Evolutionary conservation across 2,888 invertebrate genomes (phyloP).

Genomic region (Diplazon laetatorius): DNA sequence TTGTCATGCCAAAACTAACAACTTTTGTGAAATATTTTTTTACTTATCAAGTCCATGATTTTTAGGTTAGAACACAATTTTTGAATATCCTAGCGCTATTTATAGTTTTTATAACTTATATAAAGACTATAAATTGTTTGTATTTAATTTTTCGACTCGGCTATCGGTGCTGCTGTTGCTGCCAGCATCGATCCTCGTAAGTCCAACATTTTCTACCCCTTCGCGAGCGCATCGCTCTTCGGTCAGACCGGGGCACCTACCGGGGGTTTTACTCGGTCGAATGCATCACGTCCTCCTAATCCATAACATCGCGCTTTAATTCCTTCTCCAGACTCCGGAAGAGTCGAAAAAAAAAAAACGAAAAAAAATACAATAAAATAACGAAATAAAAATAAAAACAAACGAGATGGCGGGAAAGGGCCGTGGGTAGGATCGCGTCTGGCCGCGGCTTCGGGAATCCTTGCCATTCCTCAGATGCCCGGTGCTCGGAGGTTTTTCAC

Average conservation of each 20-base stretch:
- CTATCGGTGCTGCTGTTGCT: conserved; percentile 2
- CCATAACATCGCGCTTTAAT: conserved; percentile 69
- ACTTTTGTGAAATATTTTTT: too few relatives aligned
- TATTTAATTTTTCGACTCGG: too few relatives aligned
- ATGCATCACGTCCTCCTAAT: conserved; percentile 68
- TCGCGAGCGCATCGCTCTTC: conserved; percentile 59
- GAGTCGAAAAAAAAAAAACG: neutral
- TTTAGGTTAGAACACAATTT: too few relatives aligned
- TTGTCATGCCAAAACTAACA: too few relatives aligned
- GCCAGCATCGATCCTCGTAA: conserved; percentile 52
- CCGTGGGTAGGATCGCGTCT: conserved; percentile 50
- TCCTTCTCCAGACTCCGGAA: conserved; percentile 52
- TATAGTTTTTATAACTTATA: too few relatives aligned
- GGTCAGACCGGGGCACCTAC: conserved; percentile 39
- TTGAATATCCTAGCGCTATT: too few relatives aligned
- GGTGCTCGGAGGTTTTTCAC: conserved; percentile 61
- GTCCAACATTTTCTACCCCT: conserved; percentile 29
- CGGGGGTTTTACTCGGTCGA: conserved; percentile 61
- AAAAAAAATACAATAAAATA: too few relatives aligned
- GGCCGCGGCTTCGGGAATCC: conserved; percentile 52
- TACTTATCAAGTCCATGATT: too few relatives aligned
- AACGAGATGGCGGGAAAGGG: conserved; percentile 25
- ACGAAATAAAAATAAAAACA: too few relatives aligned
- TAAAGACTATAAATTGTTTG: too few relatives aligned
- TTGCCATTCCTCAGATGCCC: conserved; percentile 61